phyloP scores from a whole-genome alignment of 2,797 vertebrate species.

The Chelidonichthys spinosus region DNA sequence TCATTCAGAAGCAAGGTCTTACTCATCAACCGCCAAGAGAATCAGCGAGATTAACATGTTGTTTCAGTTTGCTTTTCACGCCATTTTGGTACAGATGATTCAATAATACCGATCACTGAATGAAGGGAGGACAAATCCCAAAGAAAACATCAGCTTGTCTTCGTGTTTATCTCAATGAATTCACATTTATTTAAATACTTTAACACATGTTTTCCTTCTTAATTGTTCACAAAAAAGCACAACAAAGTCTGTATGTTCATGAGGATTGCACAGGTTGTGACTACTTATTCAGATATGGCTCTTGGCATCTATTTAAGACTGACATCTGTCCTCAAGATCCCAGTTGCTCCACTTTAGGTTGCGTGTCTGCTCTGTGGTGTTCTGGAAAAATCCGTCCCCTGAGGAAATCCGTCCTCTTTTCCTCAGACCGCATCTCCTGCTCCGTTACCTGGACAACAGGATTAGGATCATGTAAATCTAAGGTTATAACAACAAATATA shows the following conservation, averaged over 20 bases:
- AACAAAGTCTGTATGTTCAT: not conserved
- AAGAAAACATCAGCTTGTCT: not conserved
- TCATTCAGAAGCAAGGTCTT: conserved; percentile 19
- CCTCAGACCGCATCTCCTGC: conserved; percentile 79
- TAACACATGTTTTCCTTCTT: not conserved
- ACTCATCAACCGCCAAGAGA: conserved; percentile 30
- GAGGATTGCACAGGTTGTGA: not conserved
- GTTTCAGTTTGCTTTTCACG: conserved; percentile 14
- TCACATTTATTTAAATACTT: not conserved
- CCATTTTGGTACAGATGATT: not conserved
- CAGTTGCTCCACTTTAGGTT: conserved; percentile 13
- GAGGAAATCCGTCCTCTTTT: conserved; percentile 77
- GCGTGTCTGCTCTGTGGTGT: conserved; percentile 6
- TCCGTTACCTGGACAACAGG: conserved; percentile 81
- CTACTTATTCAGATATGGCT: not conserved
- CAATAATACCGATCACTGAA: not conserved
- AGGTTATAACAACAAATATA: not conserved
- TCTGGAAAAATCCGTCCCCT: conserved; percentile 80
- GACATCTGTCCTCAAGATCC: conserved; percentile 10
- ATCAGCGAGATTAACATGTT: conserved; percentile 1
- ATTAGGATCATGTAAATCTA: not conserved
- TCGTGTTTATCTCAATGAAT: not conserved
- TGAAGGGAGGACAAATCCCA: no score
- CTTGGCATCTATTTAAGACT: not conserved
- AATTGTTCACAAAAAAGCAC: not conserved